Base-by-base conservation (phyloP, 1,140 invertebrate genomes). In the Monomorium pharaonis region DNA sequence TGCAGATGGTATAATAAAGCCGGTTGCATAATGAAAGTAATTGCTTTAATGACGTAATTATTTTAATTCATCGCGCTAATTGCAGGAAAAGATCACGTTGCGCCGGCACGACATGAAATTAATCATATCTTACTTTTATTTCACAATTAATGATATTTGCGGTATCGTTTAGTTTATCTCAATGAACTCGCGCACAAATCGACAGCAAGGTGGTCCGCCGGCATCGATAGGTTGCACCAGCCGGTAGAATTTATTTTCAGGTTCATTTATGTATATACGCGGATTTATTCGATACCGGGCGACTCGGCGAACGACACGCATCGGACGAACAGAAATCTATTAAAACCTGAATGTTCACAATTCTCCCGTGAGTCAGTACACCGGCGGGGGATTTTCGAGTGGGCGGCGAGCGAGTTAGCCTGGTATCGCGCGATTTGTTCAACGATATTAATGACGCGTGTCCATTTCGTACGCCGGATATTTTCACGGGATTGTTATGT, bases 361-460 rank as follows among this genome's bases (percentile, higher is more conserved):
- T 74, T 83, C 63, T 67, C 78, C 67, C 51, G 67, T 74, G 78
- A 83, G 78, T 83, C 78, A 83, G 78, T 83, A 33, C 51, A 56
- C 27, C n/a, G 37, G 37, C 51, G n/a, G 27, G 67, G 78, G 78
- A 83, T 74, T 83, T 83, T 83, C 67, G 78, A 83, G 67, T 83
- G 78, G 78, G 78, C 78, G 67, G 51, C 30, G 18, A 83, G 67
- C 78, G 51, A 47, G 78, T 72, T 83, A 83, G 78, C 78, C n/a
- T 44, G 78, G 33, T 81, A 81, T 81, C 78, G 78, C 33, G 37
- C 51, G 67, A 83, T 83, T 83, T 83, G 78, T 83, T 83, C 65
- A 58, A 72, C 67, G 67, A 72, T 83, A 83, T 83, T 83, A 83
- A 83, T 83, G 78, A 83, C 37, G 67, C 78, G 67, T 83, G 78